Percentiles rank a stretch among this genome's conserved stretches.
Evolutionary conservation across 2,113 vertebrate species (phyloP).

Genomic region (Platanista minor): DNA sequence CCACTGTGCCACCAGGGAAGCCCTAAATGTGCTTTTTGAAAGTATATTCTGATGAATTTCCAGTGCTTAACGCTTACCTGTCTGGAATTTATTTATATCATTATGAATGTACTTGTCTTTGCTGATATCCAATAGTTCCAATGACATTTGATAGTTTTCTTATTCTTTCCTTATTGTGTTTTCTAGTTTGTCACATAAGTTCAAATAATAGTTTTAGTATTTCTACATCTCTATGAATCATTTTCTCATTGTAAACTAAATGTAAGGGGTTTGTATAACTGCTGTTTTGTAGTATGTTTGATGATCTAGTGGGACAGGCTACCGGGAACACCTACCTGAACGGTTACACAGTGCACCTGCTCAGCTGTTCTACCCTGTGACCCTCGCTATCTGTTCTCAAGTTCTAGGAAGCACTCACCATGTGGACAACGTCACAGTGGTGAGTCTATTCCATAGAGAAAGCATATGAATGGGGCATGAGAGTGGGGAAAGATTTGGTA

Average conservation of each 20-base stretch:
- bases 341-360: too few relatives aligned
- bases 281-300: background rate
- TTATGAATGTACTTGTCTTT: background rate
- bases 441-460: background rate
- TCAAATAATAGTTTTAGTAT: background rate
- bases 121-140: background rate
- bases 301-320: background rate
- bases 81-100: background rate
- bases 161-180: background rate
- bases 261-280: background rate
- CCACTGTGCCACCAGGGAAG: too few relatives aligned
- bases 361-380: background rate
- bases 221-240: background rate
- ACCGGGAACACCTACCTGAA: background rate
- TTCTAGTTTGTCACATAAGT: background rate
- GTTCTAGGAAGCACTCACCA: too few relatives aligned
- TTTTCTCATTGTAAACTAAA: background rate
- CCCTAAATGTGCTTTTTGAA: background rate
- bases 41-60: background rate
- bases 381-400: background rate
- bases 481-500: background rate
- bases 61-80: background rate
- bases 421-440: accelerated
- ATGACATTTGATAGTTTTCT: background rate
- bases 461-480: background rate